Conservation (phyloP, 2,888 invertebrate genomes). For the Agrilus biguttatus region DNA sequence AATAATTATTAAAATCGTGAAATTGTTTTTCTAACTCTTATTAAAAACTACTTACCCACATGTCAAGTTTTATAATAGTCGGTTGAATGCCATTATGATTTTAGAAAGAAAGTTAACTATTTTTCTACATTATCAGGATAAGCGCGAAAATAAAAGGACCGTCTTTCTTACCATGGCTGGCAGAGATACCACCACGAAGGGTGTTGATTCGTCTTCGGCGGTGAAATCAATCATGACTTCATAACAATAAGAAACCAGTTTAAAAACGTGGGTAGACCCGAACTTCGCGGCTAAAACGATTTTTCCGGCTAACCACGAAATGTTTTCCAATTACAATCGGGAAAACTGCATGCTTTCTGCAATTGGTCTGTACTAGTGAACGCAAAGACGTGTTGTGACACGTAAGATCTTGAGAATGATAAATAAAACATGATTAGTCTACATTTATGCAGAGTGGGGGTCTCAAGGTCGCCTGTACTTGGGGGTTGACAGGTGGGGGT, state of each 20-base stretch:
- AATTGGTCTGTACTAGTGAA: conserved; percentile 4
- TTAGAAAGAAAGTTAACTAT: too few relatives aligned
- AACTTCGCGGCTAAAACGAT: background rate
- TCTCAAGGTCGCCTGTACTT: conserved; percentile 20
- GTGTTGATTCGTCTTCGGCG: conserved; percentile 44
- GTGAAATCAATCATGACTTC: conserved; percentile 24
- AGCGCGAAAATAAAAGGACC: background rate
- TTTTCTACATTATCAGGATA: too few relatives aligned
- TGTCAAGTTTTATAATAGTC: too few relatives aligned
- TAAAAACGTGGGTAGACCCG: too few relatives aligned
- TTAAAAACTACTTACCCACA: too few relatives aligned
- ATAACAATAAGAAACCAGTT: background rate
- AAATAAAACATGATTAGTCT: conserved; percentile 21
- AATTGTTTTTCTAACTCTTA: too few relatives aligned
- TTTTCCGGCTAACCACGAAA: background rate
- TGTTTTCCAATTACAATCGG: background rate
- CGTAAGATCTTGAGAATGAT: conserved; percentile 18
- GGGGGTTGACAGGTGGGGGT: conserved; percentile 13
- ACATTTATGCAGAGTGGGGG: conserved; percentile 19
- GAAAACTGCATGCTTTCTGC: background rate
- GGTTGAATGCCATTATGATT: too few relatives aligned
- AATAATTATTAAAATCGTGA: too few relatives aligned
- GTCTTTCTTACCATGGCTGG: conserved; percentile 40
- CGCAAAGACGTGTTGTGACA: conserved; percentile 10
- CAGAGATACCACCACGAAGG: conserved; percentile 52